Evolutionary conservation across 2,888 invertebrate genomes (phyloP), one percentile per base, ranked within the genome.

Genomic region (Zhengitettix transpicula): DNA sequence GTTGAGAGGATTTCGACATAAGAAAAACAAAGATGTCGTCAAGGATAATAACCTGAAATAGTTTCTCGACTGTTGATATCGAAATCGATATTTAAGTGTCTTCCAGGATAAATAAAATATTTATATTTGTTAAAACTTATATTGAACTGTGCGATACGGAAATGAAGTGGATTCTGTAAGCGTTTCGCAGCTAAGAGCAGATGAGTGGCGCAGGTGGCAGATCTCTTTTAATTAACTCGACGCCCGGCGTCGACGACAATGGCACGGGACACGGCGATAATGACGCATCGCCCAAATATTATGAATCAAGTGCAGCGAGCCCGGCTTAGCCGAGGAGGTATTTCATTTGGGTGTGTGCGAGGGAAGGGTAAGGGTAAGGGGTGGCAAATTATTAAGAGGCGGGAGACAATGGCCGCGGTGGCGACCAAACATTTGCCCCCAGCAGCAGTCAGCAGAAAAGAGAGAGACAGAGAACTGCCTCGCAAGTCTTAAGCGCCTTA

Each of bases 271-370:
- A 28, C 47, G 59, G 40, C 52, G 59, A 59, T 56, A 56, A 42
- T 56, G 59, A 56, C 59, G 56, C 56, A 59, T 59, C 52, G 54
- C 28, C 59, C 61, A 59, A 59, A 59, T 59, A 54, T 59, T 59
- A 61, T 61, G 61, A 62, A 53, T 58, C 62, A 60, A 60, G 62
- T 62, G 60, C 60, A 58, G 58, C 56, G 58, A 57, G 52, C 57
- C 56, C 58, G 16, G 58, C 17, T 54, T 40, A 17, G 54, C 57
- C 54, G 55, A 55, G 53, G 58, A 60, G 60, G 62, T 58, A 60
- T 62, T 62, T 60, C 55, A 60, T 62, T 58, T 62, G 56, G 54
- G 16, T 17, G 15, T 1, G 14, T 15, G 51, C 52, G 40, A 17
- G 44, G 40, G 16, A 14, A 14, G 52, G 15, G 52, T 52, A n/a